These are phyloP conservation scores for Siniperca chuatsi DNA, from an alignment of 2,113 vertebrate species.

Conservation along the genomic window DNA sequence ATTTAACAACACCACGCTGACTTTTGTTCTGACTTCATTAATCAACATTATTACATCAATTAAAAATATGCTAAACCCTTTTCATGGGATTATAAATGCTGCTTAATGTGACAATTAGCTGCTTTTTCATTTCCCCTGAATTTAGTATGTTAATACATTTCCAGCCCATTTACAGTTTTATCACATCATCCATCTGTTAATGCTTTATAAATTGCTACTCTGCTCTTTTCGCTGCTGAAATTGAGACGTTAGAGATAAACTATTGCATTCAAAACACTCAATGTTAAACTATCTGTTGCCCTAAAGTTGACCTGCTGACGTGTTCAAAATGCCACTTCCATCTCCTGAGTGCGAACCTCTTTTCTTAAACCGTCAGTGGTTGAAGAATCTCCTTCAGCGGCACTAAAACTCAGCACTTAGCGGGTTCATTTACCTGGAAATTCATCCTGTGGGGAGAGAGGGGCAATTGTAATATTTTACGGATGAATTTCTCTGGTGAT, in stretches of 20 bases:
- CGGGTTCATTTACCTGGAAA: constrained; percentile 43
- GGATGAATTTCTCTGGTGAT: constrained; percentile 37
- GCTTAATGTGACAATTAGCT: constrained; percentile 2
- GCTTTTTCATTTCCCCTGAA: background rate
- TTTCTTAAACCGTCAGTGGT: background rate
- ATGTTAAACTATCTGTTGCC: background rate
- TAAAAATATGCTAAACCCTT: background rate
- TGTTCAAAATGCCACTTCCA: background rate
- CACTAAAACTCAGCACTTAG: constrained; percentile 36
- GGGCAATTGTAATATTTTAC: constrained; percentile 46
- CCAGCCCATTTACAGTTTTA: background rate
- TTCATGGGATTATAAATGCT: background rate
- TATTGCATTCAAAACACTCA: background rate
- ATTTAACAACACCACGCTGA: background rate
- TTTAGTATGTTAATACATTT: background rate
- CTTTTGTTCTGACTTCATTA: constrained; percentile 6
- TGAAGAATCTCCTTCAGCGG: constrained; percentile 11
- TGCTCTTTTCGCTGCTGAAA: background rate
- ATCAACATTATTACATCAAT: background rate
- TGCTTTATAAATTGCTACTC: background rate
- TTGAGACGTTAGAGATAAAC: background rate
- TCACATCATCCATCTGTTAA: background rate
- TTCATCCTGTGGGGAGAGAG: constrained; percentile 6
- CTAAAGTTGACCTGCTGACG: background rate
- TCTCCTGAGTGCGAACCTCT: background rate